These are phyloP conservation scores for Ectemnius lituratus DNA, from an alignment of 2,888 invertebrate genomes.

Conservation along the genomic window DNA sequence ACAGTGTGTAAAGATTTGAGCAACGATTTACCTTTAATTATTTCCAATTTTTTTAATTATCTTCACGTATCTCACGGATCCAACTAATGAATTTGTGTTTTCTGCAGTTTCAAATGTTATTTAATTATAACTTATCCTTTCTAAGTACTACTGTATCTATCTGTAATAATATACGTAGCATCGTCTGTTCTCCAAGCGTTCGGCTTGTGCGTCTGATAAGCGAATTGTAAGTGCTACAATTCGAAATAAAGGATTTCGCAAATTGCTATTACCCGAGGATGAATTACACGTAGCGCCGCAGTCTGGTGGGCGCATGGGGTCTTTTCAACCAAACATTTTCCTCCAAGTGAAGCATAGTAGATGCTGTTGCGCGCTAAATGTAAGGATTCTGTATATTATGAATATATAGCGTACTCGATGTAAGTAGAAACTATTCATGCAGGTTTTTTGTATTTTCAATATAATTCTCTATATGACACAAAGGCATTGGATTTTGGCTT, in stretches of 20 bases:
- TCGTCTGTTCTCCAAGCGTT: not conserved
- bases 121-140: too few relatives aligned
- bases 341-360: slow-evolving; percentile 24
- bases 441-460: slow-evolving; percentile 47
- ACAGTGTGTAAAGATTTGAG: too few relatives aligned
- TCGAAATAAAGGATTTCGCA: slow-evolving; percentile 9
- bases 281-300: not conserved
- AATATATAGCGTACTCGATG: slow-evolving; percentile 32
- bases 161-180: too few relatives aligned
- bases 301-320: slow-evolving; percentile 2
- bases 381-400: slow-evolving; percentile 36
- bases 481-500: not conserved
- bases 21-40: too few relatives aligned
- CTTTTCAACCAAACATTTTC: slow-evolving; percentile 20
- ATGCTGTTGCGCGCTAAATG: slow-evolving; percentile 19
- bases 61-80: too few relatives aligned
- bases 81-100: too few relatives aligned
- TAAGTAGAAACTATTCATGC: slow-evolving; percentile 37
- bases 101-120: too few relatives aligned
- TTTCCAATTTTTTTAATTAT: too few relatives aligned
- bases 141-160: too few relatives aligned
- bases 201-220: not conserved
- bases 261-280: not conserved
- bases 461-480: slow-evolving; percentile 39
- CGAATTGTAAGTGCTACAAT: slow-evolving; percentile 3